These are phyloP conservation scores for Enhydra lutris DNA, from an alignment of 2,113 vertebrate species.

Conservation along the genomic window DNA sequence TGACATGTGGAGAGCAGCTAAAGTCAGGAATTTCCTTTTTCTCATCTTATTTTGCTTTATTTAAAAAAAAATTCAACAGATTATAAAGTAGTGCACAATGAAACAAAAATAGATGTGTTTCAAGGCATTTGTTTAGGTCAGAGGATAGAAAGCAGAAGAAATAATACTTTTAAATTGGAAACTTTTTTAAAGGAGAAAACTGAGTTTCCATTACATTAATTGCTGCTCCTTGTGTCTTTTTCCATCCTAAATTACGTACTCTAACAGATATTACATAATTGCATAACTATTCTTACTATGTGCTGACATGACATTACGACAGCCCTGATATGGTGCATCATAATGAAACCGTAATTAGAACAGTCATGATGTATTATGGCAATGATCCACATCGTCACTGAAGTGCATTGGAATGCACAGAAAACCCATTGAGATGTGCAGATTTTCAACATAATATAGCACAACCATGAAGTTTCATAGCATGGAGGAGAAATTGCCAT, in stretches of 20 bases:
- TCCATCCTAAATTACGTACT: background rate
- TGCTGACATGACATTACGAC: constrained; percentile 70
- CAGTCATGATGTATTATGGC: constrained; percentile 55
- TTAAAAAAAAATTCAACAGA: background rate
- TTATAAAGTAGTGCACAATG: background rate
- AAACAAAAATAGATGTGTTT: constrained; percentile 35
- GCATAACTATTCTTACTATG: constrained; percentile 50
- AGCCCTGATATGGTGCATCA: constrained; percentile 53
- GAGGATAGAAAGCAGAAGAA: constrained; percentile 24
- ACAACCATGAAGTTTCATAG: constrained; percentile 25
- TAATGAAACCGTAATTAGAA: constrained; percentile 60
- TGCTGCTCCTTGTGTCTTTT: background rate
- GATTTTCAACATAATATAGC: constrained; percentile 55
- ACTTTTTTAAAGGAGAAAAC: constrained; percentile 32
- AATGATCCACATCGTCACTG: constrained; percentile 58
- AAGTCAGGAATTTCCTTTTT: background rate
- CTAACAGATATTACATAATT: constrained; percentile 59
- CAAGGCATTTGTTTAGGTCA: background rate
- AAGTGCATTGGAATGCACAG: constrained; percentile 56
- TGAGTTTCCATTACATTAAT: constrained; percentile 41
- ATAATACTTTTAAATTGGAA: constrained; percentile 23
- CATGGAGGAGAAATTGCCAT: background rate
- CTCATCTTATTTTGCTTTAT: constrained; percentile 10
- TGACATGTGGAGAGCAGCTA: background rate
- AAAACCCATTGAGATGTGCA: constrained; percentile 61